Evolutionary conservation across 2,113 vertebrate genomes (phyloP), one percentile per base, ranked within the genome.

Genomic region (Epinephelus moara): DNA sequence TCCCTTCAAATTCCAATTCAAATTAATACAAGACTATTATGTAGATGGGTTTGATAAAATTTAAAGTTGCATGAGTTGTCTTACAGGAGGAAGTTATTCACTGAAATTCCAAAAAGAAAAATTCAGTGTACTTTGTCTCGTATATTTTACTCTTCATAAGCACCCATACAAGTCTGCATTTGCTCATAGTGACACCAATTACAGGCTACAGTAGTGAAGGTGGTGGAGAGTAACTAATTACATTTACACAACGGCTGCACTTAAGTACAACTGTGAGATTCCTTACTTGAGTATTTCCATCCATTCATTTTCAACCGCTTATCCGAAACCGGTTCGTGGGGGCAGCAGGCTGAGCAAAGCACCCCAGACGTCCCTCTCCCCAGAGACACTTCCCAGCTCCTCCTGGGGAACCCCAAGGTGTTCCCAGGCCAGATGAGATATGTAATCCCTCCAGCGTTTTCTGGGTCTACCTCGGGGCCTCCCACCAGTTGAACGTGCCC

Each of bases 11-110:
- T 71, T 70, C 2, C 0, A 50, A 64, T 85, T 84, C 61, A 84
- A 86, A 83, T 87, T 42, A 82, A 82, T 74, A 62, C 25, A 68
- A 60, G 40, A 60, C 75, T 64, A 59, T 82, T 70, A 75, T 83
- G 59, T 47, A 76, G 64, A 82, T 80, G 33, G 6, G 19, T n/a
- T 66, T 72, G 15, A 78, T 77, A 61, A 77, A 80, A 70, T 69
- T 21, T 70, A 37, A 53, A 81, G 25, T 68, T 79, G 42, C 52
- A 70, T 69, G 53, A 79, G 33, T 67, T 47, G 11, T 18, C 27
- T 60, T 40, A 4, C 42, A 40, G 4, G n/a, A 57, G 18, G 14
- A 81, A 55, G 3, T 33, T 50, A 66, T 66, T 81, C 59, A 72
- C 47, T 72, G 61, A 53, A 76, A 80, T 59, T 60, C 15, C 5